These are phyloP conservation scores for Mastigias papua DNA, from an alignment of 30 jellyfish, hydroid and myxozoan genomes.

Conservation along the genomic window DNA sequence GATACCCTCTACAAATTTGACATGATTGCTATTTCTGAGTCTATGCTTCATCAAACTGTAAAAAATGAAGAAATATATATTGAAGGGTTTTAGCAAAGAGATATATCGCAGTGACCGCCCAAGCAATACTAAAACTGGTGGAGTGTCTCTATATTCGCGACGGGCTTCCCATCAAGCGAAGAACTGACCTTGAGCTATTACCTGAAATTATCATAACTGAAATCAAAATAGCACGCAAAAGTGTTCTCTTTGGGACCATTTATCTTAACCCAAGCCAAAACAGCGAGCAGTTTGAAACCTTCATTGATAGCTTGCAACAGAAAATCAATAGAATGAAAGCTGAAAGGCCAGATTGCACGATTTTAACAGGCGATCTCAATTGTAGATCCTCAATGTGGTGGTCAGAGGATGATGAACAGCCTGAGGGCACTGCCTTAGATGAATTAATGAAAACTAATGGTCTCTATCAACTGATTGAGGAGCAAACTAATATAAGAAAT, in stretches of 20 bases:
- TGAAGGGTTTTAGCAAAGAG: conserved; percentile 53
- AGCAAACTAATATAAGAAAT: conserved; percentile 37
- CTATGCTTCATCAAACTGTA: conserved; percentile 49
- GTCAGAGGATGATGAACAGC: conserved; percentile 54
- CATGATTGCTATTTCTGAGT: conserved; percentile 42
- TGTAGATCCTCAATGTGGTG: conserved; percentile 72
- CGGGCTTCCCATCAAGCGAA: conserved; percentile 64
- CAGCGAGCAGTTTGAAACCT: conserved; percentile 21
- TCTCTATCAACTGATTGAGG: conserved; percentile 45
- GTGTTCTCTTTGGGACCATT: conserved; percentile 28
- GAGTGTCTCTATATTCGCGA: conserved; percentile 62
- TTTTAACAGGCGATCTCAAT: conserved; percentile 55
- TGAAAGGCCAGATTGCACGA: conserved; percentile 57
- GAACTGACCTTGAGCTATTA: conserved; percentile 39
- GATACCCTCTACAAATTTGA: conserved; percentile 53
- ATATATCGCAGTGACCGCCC: conserved; percentile 60
- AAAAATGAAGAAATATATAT: conserved; percentile 32
- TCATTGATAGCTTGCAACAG: conserved; percentile 44
- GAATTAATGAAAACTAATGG: conserved; percentile 48
- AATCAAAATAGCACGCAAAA: conserved; percentile 47
- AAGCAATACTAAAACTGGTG: conserved; percentile 58
- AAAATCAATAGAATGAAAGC: conserved; percentile 47
- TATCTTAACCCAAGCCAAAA: conserved; percentile 41
- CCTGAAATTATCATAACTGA: conserved; percentile 33
- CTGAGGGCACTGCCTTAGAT: conserved; percentile 55